A percentile compares a stretch with the other conserved stretches of the same genome.
Conservation (phyloP, 1,140 invertebrate species). For the Magallana ariakensis region DNA sequence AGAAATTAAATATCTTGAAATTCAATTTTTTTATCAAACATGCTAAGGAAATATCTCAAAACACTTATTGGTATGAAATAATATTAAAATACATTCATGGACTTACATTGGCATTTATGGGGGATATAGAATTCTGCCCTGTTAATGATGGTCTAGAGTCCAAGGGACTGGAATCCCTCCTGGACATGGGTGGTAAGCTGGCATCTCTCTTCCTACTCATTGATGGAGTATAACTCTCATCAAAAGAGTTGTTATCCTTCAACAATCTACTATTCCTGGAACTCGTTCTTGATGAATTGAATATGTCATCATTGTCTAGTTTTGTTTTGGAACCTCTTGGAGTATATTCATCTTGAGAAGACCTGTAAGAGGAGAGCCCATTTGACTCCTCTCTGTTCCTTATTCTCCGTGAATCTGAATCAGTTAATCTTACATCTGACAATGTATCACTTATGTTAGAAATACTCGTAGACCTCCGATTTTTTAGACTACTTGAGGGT, state of each 20-base stretch:
- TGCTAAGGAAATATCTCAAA: no score
- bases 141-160: slow-evolving; percentile 34
- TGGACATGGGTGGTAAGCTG: slow-evolving; percentile 24
- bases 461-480: slow-evolving; percentile 47
- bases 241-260: not conserved
- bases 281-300: slow-evolving; percentile 6
- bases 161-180: not conserved
- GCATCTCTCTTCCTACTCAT: slow-evolving; percentile 30
- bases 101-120: slow-evolving; percentile 40
- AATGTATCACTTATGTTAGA: slow-evolving; percentile 46
- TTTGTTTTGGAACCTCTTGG: slow-evolving; percentile 11
- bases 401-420: slow-evolving; percentile 27
- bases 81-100: not conserved
- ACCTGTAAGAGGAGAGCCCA: slow-evolving; percentile 3
- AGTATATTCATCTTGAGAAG: slow-evolving; percentile 16
- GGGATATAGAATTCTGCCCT: slow-evolving; percentile 49
- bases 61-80: no score
- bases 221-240: slow-evolving; percentile 19
- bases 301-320: slow-evolving; percentile 24
- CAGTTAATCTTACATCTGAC: slow-evolving; percentile 42
- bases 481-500: slow-evolving; percentile 43
- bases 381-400: slow-evolving; percentile 10
- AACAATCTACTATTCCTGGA: slow-evolving; percentile 14
- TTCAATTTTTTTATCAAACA: no score
- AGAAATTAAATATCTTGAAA: no score